Conservation (phyloP, 2,888 invertebrate genomes). For the Andrena bucephala region DNA sequence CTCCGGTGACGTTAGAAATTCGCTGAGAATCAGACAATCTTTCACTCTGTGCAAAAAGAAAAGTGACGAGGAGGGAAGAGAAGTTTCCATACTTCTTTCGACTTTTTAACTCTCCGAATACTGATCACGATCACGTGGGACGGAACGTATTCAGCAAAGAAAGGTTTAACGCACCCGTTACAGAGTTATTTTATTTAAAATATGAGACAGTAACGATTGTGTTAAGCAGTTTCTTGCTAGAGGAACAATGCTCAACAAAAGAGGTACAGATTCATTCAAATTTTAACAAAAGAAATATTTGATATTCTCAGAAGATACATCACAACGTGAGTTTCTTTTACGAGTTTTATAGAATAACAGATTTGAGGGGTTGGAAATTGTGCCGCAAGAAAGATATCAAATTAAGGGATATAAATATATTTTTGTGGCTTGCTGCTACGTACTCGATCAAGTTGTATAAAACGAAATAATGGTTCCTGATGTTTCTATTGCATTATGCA, state of each 20-base stretch:
- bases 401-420: constrained; percentile 49
- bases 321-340: constrained; percentile 42
- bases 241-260: constrained; percentile 46
- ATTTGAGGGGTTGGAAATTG: constrained; percentile 51
- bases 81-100: constrained; percentile 29
- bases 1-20: constrained; percentile 23
- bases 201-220: constrained; percentile 36
- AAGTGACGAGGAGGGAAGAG: constrained; percentile 16
- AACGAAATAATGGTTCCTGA: constrained; percentile 55
- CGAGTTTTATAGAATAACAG: constrained; percentile 41
- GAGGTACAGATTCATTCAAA: constrained; percentile 45
- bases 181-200: constrained; percentile 45
- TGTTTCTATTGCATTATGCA: constrained; percentile 43
- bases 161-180: constrained; percentile 44
- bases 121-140: constrained; percentile 11
- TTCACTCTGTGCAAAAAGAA: constrained; percentile 23
- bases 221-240: constrained; percentile 29
- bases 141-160: constrained; percentile 9
- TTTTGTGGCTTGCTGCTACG: constrained; percentile 55
- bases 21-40: constrained; percentile 45
- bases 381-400: constrained; percentile 40
- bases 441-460: constrained; percentile 45
- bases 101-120: constrained; percentile 34
- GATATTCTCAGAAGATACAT: constrained; percentile 42
- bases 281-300: constrained; percentile 42